Conservation (phyloP, 2,797 vertebrate species). For the Sebastes glaucus region DNA sequence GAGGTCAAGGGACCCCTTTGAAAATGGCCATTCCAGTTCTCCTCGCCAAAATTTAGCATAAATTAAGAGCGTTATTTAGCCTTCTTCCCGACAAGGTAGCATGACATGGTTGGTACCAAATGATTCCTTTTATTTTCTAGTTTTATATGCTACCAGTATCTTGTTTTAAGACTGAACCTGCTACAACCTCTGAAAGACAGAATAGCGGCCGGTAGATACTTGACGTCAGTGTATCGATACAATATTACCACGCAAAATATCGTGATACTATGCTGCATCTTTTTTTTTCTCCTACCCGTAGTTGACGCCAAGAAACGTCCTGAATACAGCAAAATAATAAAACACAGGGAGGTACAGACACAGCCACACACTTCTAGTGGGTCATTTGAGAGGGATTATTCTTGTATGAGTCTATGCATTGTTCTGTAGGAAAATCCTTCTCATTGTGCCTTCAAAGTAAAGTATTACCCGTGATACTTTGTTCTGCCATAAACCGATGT, state of each 20-base stretch:
- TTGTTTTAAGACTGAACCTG: too few species aligned
- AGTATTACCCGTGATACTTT: not conserved
- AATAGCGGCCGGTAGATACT: too few species aligned
- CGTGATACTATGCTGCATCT: accelerated
- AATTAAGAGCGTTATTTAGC: accelerated
- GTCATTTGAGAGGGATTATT: not conserved
- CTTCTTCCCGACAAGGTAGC: accelerated
- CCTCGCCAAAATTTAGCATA: too few species aligned
- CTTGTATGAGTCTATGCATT: not conserved
- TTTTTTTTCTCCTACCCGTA: too few species aligned
- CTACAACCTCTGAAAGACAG: too few species aligned
- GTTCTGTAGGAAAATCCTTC: not conserved
- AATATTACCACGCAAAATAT: too few species aligned
- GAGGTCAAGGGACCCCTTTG: too few species aligned
- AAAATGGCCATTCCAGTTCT: accelerated
- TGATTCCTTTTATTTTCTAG: accelerated
- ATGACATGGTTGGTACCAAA: too few species aligned
- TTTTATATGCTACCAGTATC: too few species aligned
- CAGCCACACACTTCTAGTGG: not conserved
- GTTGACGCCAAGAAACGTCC: not conserved
- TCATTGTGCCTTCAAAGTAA: not conserved
- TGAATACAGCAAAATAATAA: not conserved
- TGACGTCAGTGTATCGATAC: too few species aligned
- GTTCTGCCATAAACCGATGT: not conserved
- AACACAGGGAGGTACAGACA: accelerated